Evolutionary conservation across 2,113 vertebrate species (phyloP).

Genomic region (Zootoca vivipara): DNA sequence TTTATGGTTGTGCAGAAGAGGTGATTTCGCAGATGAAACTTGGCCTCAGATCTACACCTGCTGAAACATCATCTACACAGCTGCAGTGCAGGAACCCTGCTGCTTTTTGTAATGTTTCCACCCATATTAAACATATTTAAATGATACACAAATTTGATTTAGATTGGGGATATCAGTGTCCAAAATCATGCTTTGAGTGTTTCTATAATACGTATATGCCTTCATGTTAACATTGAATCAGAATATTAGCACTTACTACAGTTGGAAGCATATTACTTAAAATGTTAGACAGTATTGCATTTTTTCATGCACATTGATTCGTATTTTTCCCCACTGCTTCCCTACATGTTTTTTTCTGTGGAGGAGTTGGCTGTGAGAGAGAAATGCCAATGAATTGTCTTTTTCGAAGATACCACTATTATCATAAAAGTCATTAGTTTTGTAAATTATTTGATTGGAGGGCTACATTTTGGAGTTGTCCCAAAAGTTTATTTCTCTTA

Average conservation of each 20-base stretch:
- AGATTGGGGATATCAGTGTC: neutral
- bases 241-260: constrained; percentile 40
- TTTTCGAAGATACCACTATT: neutral
- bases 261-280: neutral
- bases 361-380: neutral
- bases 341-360: neutral
- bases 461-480: neutral
- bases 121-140: neutral
- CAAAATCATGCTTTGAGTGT: constrained; percentile 40
- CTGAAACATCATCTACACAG: no score
- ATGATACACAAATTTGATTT: neutral
- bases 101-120: neutral
- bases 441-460: neutral
- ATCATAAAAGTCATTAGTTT: neutral
- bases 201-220: constrained; percentile 8
- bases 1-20: no score
- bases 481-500: constrained; percentile 28
- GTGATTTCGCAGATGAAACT: no score
- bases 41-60: no score
- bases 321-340: constrained; percentile 37
- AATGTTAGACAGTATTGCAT: constrained; percentile 30
- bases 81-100: no score
- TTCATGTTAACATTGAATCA: neutral
- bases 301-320: constrained; percentile 13
- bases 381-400: neutral